A percentile compares a stretch with the other conserved stretches of the same genome.
Conservation (phyloP, 2,797 vertebrate species). For the Gallinago solitaria region DNA sequence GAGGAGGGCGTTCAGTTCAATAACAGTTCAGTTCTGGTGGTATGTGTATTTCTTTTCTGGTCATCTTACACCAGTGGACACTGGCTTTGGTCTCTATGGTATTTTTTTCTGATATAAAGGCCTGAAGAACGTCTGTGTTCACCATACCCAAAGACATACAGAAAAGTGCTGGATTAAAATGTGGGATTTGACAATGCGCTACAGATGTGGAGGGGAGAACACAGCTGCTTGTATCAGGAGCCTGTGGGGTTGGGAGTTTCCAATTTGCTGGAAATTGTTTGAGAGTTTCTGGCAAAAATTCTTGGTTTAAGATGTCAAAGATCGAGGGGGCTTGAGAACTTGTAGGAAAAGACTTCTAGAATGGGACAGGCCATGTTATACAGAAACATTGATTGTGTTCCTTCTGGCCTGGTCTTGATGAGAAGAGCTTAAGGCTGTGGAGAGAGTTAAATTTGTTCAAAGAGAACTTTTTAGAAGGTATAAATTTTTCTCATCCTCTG, state of each 20-base stretch:
- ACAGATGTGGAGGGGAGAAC: background rate
- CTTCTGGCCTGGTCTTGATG: background rate
- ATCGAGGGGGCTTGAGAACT: background rate
- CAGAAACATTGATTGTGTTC: background rate
- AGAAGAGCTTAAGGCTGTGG: background rate
- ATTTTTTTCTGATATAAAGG: background rate
- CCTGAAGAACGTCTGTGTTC: background rate
- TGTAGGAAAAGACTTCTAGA: background rate
- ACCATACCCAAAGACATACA: background rate
- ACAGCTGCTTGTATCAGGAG: background rate
- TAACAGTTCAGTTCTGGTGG: background rate
- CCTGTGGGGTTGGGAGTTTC: background rate
- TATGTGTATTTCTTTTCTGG: background rate
- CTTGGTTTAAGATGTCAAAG: background rate
- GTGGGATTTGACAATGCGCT: background rate
- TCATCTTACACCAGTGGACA: accelerated
- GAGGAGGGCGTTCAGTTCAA: background rate
- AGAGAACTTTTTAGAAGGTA: background rate
- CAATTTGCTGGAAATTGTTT: background rate
- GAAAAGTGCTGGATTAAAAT: background rate
- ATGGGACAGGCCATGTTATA: background rate
- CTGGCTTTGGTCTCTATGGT: background rate
- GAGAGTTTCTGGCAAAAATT: background rate
- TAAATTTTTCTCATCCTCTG: background rate
- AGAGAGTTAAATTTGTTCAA: background rate